Evolutionary conservation across 2,113 vertebrate genomes (phyloP).

Genomic region (Daubentonia madagascariensis): DNA sequence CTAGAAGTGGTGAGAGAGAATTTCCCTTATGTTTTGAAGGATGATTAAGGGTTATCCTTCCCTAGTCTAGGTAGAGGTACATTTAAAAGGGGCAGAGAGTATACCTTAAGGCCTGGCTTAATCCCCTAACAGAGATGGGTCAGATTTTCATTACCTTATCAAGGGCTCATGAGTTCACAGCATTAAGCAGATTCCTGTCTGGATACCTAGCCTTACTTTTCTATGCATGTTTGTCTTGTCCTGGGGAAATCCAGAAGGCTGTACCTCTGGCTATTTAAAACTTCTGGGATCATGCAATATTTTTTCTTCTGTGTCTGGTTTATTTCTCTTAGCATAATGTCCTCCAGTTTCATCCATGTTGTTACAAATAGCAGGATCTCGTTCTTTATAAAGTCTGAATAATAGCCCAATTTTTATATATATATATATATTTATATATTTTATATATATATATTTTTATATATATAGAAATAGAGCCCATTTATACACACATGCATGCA

Average conservation of each 20-base stretch:
- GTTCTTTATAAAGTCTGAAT: neutral
- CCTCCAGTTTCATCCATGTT: neutral
- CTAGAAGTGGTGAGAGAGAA: neutral
- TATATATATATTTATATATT: no score
- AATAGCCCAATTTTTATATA: no score
- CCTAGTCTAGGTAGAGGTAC: neutral
- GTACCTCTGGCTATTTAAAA: neutral
- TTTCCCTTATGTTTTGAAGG: neutral
- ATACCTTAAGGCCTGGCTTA: neutral
- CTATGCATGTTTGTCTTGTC: accelerated
- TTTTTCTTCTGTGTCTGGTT: neutral
- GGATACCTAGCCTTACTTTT: neutral
- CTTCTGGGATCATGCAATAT: neutral
- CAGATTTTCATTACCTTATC: neutral
- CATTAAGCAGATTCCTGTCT: neutral
- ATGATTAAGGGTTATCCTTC: neutral
- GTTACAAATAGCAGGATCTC: neutral
- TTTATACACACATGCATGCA: no score
- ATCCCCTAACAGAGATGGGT: neutral
- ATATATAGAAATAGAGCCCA: no score
- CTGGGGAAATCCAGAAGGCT: neutral
- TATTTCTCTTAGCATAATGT: neutral
- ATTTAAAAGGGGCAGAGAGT: neutral
- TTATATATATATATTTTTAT: no score
- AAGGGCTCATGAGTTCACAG: neutral